phyloP scores from a whole-genome alignment of 2,113 vertebrate genomes.

The Oxyura jamaicensis region DNA sequence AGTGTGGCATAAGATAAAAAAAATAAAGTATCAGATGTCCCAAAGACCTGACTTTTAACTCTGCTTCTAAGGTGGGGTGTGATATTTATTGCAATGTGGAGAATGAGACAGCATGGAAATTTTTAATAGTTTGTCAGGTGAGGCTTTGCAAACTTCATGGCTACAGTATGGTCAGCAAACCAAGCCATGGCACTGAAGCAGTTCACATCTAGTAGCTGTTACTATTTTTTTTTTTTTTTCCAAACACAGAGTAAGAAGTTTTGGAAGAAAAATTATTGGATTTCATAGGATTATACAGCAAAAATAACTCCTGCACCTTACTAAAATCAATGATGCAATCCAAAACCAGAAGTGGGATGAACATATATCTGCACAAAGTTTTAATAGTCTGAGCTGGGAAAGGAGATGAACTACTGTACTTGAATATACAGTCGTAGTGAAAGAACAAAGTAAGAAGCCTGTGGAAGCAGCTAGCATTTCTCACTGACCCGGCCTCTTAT shows the following conservation, averaged over 20 bases:
- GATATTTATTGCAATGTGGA: not conserved
- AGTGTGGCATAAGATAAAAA: not conserved
- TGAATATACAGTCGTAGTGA: not conserved
- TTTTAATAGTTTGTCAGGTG: not conserved
- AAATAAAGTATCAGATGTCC: not conserved
- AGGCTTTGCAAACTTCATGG: not conserved
- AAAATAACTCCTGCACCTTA: not conserved
- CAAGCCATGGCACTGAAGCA: not conserved
- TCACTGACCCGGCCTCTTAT: not conserved
- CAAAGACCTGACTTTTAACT: not conserved
- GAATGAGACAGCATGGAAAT: not conserved
- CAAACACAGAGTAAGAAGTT: not conserved
- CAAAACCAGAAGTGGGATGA: not conserved
- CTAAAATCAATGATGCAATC: not conserved
- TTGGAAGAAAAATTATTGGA: not conserved
- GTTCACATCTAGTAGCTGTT: not conserved
- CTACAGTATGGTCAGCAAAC: not conserved
- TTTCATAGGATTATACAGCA: not conserved
- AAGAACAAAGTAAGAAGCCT: not conserved
- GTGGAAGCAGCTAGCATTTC: not conserved
- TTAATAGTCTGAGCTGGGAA: not conserved
- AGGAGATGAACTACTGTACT: not conserved
- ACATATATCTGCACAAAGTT: not conserved
- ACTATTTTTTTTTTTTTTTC: no score
- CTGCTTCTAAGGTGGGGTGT: not conserved